These are phyloP conservation scores for Bucco capensis DNA, from an alignment of 2,113 vertebrate genomes.

Conservation along the genomic window DNA sequence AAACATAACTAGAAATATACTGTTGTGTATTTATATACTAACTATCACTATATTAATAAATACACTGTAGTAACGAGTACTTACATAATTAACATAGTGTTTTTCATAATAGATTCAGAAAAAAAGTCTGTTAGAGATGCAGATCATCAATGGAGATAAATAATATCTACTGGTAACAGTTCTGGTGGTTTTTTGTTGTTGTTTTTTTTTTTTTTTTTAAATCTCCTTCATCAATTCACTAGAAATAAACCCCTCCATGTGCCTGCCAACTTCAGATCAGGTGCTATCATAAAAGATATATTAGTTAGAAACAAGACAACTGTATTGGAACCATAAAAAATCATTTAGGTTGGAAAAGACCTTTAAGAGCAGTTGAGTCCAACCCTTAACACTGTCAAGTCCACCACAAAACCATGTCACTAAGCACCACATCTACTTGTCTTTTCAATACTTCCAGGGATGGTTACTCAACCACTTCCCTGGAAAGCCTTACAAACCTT, in stretches of 20 bases:
- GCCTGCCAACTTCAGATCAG: background rate
- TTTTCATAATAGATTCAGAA: background rate
- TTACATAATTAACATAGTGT: background rate
- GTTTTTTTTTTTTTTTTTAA: background rate
- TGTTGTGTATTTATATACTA: background rate
- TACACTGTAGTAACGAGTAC: background rate
- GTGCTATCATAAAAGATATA: background rate
- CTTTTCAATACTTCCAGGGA: background rate
- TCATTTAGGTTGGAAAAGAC: background rate
- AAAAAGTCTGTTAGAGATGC: background rate
- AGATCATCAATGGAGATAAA: background rate
- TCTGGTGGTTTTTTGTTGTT: too few species aligned
- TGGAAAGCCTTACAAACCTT: background rate
- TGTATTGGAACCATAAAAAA: background rate
- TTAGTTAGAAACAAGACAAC: slow-evolving; percentile 32
- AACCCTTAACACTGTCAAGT: background rate
- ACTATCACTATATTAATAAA: background rate
- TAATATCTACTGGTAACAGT: background rate
- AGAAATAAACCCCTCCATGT: background rate
- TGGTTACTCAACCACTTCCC: background rate
- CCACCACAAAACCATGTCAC: background rate
- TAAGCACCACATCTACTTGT: background rate
- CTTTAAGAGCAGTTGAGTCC: background rate
- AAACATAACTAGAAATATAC: background rate
- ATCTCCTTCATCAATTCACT: background rate